These are phyloP conservation scores for Andrena dorsata DNA, from an alignment of 2,888 invertebrate species.

Conservation along the genomic window DNA sequence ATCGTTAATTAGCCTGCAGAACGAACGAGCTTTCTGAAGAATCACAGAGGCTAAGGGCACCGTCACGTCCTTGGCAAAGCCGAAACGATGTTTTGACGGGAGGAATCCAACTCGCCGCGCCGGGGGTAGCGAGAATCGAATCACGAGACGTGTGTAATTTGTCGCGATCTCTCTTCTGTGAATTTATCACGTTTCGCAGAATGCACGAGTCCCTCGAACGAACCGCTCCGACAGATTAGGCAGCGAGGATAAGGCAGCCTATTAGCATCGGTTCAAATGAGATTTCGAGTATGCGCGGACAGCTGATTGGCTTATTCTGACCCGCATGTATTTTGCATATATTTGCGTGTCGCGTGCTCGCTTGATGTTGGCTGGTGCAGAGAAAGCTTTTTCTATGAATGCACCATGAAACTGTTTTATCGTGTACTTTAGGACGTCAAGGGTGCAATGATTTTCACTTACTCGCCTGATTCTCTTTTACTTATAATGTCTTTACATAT, in stretches of 20 bases:
- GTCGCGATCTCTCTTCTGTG: conserved; percentile 57
- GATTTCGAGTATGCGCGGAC: conserved; percentile 47
- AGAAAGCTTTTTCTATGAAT: conserved; percentile 16
- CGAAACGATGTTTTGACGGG: conserved; percentile 54
- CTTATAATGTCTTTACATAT: too few species aligned
- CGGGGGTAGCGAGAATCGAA: conserved; percentile 16
- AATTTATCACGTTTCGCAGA: conserved; percentile 60
- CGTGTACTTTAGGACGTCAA: too few species aligned
- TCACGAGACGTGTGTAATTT: conserved; percentile 58
- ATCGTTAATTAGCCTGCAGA: conserved; percentile 73
- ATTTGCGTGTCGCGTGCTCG: conserved; percentile 34
- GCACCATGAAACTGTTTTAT: too few species aligned
- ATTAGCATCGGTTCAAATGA: conserved; percentile 60
- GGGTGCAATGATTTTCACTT: too few species aligned
- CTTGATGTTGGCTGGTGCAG: not conserved
- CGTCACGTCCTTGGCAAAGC: conserved; percentile 20
- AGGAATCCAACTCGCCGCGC: conserved; percentile 19
- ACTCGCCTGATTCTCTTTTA: too few species aligned
- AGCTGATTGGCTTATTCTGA: conserved; percentile 47
- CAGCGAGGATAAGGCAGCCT: conserved; percentile 54
- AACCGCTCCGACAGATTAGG: conserved; percentile 46
- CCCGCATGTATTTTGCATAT: conserved; percentile 49
- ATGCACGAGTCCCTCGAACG: conserved; percentile 25
- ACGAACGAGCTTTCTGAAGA: conserved; percentile 70
- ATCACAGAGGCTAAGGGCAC: conserved; percentile 62